Evolutionary conservation across 2,888 invertebrate genomes (phyloP).

Genomic region (Watsonalla binaria): DNA sequence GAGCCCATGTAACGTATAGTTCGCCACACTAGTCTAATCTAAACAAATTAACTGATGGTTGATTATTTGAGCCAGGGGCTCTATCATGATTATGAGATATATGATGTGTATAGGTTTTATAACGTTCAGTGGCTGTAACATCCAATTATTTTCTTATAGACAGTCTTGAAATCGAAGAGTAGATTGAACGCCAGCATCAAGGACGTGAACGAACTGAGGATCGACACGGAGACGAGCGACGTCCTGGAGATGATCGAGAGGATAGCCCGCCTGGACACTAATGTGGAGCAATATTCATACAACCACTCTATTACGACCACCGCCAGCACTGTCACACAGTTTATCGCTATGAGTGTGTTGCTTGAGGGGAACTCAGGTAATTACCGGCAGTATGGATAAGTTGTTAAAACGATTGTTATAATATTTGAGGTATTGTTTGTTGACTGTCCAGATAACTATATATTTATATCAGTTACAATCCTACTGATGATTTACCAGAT

Average conservation of each 20-base stretch:
- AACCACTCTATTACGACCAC: constrained; percentile 66
- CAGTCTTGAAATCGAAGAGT: constrained; percentile 38
- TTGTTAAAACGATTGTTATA: too few relatives aligned
- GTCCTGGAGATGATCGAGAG: constrained; percentile 40
- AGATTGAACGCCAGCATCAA: constrained; percentile 41
- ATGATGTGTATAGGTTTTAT: too few relatives aligned
- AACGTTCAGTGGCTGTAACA: not conserved
- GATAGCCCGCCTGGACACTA: constrained; percentile 33
- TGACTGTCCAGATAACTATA: too few relatives aligned
- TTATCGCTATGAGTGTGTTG: constrained; percentile 74
- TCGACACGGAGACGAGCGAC: constrained; percentile 37
- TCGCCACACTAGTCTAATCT: too few relatives aligned
- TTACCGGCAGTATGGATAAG: not conserved
- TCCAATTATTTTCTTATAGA: constrained; percentile 25
- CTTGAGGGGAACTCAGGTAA: constrained; percentile 69
- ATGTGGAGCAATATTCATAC: constrained; percentile 31
- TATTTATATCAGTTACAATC: too few relatives aligned
- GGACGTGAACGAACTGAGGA: constrained; percentile 37
- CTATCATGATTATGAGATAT: too few relatives aligned
- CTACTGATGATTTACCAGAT: too few relatives aligned
- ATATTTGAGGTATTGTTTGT: too few relatives aligned
- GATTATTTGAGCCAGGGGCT: too few relatives aligned
- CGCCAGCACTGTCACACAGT: constrained; percentile 74
- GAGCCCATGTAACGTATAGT: too few relatives aligned
- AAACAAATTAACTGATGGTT: too few relatives aligned